Evolutionary conservation across 2,797 vertebrate species (phyloP).

Genomic region (Onychomys torridus): DNA sequence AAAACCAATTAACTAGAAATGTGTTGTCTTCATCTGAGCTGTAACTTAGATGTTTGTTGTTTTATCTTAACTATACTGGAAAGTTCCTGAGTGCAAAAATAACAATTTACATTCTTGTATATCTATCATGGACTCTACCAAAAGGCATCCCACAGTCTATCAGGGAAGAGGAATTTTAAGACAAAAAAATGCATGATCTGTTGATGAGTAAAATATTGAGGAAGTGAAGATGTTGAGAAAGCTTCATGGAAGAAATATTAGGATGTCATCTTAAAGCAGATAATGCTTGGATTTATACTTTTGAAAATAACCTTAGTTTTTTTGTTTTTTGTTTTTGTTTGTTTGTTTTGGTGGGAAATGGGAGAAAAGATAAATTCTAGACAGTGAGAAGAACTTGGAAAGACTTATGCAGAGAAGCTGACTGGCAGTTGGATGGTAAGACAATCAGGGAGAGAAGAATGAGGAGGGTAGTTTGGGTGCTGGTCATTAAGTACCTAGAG

Average conservation of each 20-base stretch:
- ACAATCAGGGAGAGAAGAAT: neutral
- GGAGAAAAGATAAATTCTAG: neutral
- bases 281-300: constrained; percentile 27
- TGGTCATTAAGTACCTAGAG: neutral
- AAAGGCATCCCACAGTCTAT: neutral
- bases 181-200: neutral
- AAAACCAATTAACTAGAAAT: constrained; percentile 46
- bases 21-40: neutral
- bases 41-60: neutral
- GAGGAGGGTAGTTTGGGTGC: neutral
- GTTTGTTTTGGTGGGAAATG: neutral
- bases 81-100: constrained; percentile 26
- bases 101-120: neutral
- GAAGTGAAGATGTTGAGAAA: constrained; percentile 24
- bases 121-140: neutral
- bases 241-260: constrained; percentile 30
- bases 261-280: constrained; percentile 30
- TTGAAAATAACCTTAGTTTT: constrained; percentile 11
- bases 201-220: neutral
- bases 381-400: neutral
- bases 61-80: constrained; percentile 28
- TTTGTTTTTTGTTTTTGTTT: too few species aligned
- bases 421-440: neutral
- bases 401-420: neutral
- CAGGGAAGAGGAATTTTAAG: neutral